These are phyloP conservation scores for Cataglyphis albicans DNA, from an alignment of 2,888 invertebrate genomes.

Conservation along the genomic window DNA sequence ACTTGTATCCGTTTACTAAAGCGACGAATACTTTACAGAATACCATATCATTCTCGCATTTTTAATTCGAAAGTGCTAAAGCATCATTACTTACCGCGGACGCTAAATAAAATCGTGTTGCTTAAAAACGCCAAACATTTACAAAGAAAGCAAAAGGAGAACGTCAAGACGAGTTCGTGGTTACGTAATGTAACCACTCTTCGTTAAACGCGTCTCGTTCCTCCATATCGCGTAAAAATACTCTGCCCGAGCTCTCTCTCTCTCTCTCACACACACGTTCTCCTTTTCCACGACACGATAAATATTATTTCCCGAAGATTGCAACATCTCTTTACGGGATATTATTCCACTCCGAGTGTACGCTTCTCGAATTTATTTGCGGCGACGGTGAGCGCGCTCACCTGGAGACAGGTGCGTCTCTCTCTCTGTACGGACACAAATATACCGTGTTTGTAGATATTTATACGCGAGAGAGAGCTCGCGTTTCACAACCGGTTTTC, in stretches of 20 bases:
- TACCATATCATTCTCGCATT: not conserved
- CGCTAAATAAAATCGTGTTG: not conserved
- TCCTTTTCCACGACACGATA: constrained; percentile 30
- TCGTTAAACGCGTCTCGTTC: constrained; percentile 11
- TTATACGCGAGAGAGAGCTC: constrained; percentile 37
- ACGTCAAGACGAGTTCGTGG: not conserved
- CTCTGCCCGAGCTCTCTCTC: not conserved
- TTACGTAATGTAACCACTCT: not conserved
- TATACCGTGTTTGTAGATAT: constrained; percentile 48
- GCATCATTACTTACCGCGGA: not conserved
- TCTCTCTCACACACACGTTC: not conserved
- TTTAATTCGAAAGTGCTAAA: not conserved
- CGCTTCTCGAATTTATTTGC: constrained; percentile 38
- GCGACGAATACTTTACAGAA: not conserved
- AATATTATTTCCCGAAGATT: constrained; percentile 54
- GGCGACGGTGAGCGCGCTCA: constrained; percentile 9
- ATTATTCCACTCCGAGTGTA: constrained; percentile 35
- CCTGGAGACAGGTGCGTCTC: constrained; percentile 42
- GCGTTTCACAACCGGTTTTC: constrained; percentile 51
- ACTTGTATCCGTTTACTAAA: not conserved
- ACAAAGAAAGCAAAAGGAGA: not conserved
- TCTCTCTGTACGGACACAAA: constrained; percentile 6
- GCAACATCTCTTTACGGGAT: constrained; percentile 47
- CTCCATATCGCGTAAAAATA: constrained; percentile 31
- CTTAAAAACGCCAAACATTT: constrained; percentile 2